phyloP scores from a whole-genome alignment of 2,888 invertebrate genomes.

The Calephelis perditalis region DNA sequence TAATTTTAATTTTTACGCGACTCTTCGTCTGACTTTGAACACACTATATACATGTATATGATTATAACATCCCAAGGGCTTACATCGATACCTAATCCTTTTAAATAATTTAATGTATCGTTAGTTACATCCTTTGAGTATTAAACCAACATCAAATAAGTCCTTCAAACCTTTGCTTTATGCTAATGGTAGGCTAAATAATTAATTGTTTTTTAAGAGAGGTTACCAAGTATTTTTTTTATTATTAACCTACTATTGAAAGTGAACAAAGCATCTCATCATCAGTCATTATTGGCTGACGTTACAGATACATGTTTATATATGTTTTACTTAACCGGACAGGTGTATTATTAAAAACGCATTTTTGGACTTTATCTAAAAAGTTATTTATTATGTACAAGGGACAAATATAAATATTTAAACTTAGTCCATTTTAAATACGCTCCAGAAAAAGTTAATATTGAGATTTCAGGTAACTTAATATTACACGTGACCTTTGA shows the following conservation, averaged over 20 bases:
- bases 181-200: background rate
- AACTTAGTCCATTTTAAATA: background rate
- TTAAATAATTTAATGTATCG: background rate
- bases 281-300: slow-evolving; percentile 25
- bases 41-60: background rate
- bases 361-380: background rate
- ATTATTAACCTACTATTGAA: slow-evolving; percentile 29
- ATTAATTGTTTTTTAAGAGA: slow-evolving; percentile 23
- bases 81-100: background rate
- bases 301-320: slow-evolving; percentile 25
- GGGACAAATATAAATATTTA: background rate
- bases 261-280: slow-evolving; percentile 25
- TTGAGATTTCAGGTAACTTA: slow-evolving; percentile 9
- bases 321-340: slow-evolving; percentile 31
- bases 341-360: slow-evolving; percentile 27
- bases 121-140: background rate
- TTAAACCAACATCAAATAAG: background rate
- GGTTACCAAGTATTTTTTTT: slow-evolving; percentile 26
- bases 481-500: slow-evolving; percentile 16
- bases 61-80: background rate
- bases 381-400: background rate
- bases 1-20: too few species aligned
- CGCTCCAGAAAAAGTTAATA: background rate
- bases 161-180: background rate
- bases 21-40: background rate